Evolutionary conservation across 1,140 invertebrate species (phyloP), one percentile per base, ranked within the genome.

Genomic region (Odontomachus brunneus): DNA sequence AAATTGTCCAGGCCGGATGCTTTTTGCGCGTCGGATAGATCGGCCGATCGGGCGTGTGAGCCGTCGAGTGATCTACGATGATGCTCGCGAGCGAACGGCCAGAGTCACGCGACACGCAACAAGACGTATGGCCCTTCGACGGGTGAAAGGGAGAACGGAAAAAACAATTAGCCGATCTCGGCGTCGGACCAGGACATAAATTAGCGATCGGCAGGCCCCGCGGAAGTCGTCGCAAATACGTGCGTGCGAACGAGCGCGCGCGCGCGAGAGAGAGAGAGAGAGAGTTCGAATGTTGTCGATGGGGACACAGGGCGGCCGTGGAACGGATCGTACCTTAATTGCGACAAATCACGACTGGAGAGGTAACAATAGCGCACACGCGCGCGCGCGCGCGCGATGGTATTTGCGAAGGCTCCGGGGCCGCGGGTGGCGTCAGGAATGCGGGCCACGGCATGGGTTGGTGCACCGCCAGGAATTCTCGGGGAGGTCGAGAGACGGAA

Each of bases 321-420:
- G 69, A 89, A 91, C 87, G 89, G 89, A 89, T 90, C 86, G 89
- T 83, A 59, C 84, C 80, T 91, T 91, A 91, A 91, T 91, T 90
- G 89, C 82, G 62, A 67, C 86, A 89, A 91, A 92, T 91, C 89
- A 89, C 83, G 76, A 74, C 74, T 60, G 75, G 57, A 60, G 63
- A 69, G 15, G 67, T 59, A 87, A 90, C 88, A 92, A 92, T 91
- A 29, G 84, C 0, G 33, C 24, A 84, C 73, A 67, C 29, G 29
- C 33, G 85, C 73, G 67, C 29, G 29, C 60, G 75, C 74, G 59
- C 66, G 69, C 29, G 29, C 29, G 29, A 33, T 33, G 82, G 67
- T 87, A 91, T 91, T 91, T 90, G 89, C 86, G 76, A 51, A 76
- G 72, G 65, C 62, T 63, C 19, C 12, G 44, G 83, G 80, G 29